Percentiles rank a stretch among this genome's conserved stretches.
phyloP scores from a whole-genome alignment of 2,888 invertebrate species.

The Nomada hirtipes region DNA sequence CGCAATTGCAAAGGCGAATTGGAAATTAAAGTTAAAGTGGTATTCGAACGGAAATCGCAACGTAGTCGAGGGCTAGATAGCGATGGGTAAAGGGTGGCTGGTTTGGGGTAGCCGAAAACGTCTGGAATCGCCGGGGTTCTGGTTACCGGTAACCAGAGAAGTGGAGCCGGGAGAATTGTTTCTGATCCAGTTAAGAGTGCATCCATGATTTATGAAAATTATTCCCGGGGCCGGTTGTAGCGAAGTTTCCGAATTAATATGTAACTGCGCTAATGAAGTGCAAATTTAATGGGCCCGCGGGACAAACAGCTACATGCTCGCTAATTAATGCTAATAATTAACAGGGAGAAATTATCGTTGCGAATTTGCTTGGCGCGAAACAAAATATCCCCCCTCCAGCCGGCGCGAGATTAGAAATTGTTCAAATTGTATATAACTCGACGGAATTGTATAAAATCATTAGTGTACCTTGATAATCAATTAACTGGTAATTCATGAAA shows the following conservation, averaged over 20 bases:
- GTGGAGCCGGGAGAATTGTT: constrained; percentile 49
- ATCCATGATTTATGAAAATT: constrained; percentile 61
- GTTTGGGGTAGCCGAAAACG: background rate
- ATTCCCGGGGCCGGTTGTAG: constrained; percentile 30
- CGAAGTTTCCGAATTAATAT: constrained; percentile 59
- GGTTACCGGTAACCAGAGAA: constrained; percentile 24
- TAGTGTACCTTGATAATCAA: too few relatives aligned
- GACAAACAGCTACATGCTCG: constrained; percentile 48
- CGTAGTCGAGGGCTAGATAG: constrained; percentile 8
- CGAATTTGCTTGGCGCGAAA: constrained; percentile 18
- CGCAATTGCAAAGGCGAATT: constrained; percentile 23
- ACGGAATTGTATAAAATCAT: background rate
- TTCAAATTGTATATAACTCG: background rate
- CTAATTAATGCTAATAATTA: constrained; percentile 61
- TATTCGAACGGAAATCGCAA: constrained; percentile 47
- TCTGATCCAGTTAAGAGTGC: constrained; percentile 57
- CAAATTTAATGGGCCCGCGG: constrained; percentile 58
- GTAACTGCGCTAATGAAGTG: constrained; percentile 60
- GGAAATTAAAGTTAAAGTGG: constrained; percentile 53
- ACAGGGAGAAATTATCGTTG: constrained; percentile 38
- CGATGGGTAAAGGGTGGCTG: background rate
- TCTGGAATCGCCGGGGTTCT: constrained; percentile 25
- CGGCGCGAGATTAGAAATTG: constrained; percentile 3
- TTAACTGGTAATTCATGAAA: too few relatives aligned
- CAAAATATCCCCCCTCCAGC: constrained; percentile 20